phyloP scores from a whole-genome alignment of 2,888 invertebrate genomes.

The Nasonovia ribisnigri region DNA sequence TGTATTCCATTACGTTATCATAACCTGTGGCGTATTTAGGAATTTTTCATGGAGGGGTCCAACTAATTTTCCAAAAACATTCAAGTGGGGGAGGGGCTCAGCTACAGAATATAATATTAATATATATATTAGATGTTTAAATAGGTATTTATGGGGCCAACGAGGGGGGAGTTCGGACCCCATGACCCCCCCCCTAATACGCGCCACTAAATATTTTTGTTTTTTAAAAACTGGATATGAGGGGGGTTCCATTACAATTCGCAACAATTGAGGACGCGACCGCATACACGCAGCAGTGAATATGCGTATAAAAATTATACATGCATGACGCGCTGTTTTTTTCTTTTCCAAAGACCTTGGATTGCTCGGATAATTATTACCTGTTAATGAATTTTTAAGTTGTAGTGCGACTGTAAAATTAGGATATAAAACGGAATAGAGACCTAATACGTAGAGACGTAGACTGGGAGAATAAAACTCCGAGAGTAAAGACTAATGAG shows the following conservation, averaged over 20 bases:
- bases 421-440: background rate
- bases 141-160: no score
- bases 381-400: background rate
- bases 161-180: no score
- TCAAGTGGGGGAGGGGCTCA: no score
- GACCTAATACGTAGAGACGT: background rate
- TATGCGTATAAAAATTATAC: background rate
- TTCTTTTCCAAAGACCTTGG: background rate
- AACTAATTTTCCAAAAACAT: no score
- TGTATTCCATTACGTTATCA: background rate
- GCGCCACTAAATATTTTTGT: no score
- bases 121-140: no score
- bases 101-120: no score
- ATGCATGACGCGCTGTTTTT: background rate
- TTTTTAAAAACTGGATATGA: background rate
- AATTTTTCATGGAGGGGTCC: no score
- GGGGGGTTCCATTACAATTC: background rate
- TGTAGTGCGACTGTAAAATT: background rate
- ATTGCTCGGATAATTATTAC: background rate
- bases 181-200: no score
- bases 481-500: background rate
- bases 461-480: background rate
- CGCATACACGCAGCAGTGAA: background rate
- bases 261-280: background rate
- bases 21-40: no score